These are phyloP conservation scores for Calliphora vomitoria DNA, from an alignment of 2,888 invertebrate genomes.

Conservation along the genomic window DNA sequence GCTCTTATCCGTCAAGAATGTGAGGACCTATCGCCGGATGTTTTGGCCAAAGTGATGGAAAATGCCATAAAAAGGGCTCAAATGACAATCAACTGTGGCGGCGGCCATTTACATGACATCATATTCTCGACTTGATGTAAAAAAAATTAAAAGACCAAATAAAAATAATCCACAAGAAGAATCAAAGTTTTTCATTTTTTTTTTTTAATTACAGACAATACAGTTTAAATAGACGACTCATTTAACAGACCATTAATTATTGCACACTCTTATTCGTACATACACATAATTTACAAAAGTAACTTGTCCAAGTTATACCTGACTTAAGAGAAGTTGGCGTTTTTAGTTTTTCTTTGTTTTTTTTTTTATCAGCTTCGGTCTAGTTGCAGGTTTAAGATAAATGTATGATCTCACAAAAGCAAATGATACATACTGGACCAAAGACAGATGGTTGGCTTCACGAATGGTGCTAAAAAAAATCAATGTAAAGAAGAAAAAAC, in stretches of 20 bases:
- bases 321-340: slow-evolving; percentile 42
- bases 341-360: background rate
- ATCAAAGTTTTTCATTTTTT: too few relatives aligned
- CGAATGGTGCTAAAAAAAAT: slow-evolving; percentile 26
- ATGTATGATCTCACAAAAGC: slow-evolving; percentile 45
- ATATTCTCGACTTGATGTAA: too few relatives aligned
- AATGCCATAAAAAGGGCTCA: too few relatives aligned
- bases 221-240: slow-evolving; percentile 49
- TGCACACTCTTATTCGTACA: background rate
- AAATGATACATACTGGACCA: slow-evolving; percentile 46
- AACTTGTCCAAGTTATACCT: slow-evolving; percentile 50
- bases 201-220: too few relatives aligned
- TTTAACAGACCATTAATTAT: slow-evolving; percentile 69
- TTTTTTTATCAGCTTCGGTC: background rate
- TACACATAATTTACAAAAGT: slow-evolving; percentile 11
- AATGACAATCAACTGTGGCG: too few relatives aligned
- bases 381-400: slow-evolving; percentile 8
- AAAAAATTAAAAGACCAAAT: too few relatives aligned
- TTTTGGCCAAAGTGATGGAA: too few relatives aligned
- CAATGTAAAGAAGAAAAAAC: slow-evolving; percentile 1
- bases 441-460: slow-evolving; percentile 48
- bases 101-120: too few relatives aligned
- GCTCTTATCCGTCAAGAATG: too few relatives aligned
- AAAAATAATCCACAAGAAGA: too few relatives aligned
- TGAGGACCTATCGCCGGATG: too few relatives aligned